A percentile compares a stretch with the other conserved stretches of the same genome.
Evolutionary conservation across 1,140 invertebrate genomes (phyloP).

Genomic region (Drosophila miranda): DNA sequence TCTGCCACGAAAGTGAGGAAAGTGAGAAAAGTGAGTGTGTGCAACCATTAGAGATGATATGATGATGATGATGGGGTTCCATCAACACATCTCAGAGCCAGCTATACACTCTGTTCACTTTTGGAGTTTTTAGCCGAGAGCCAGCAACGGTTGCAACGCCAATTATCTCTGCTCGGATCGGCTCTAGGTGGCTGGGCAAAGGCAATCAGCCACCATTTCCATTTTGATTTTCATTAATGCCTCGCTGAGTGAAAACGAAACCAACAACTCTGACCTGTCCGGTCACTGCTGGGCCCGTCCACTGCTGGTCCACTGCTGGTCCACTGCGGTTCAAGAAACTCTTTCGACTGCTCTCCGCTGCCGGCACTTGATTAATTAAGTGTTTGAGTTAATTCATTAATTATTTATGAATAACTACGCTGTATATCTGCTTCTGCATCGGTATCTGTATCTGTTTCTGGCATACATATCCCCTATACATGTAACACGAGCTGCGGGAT

Average conservation of each 20-base stretch:
- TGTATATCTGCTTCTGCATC: constrained; percentile 1
- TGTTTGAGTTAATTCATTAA: constrained; percentile 80
- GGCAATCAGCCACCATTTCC: constrained; percentile 44
- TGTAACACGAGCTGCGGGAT: too few species aligned
- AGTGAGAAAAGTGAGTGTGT: constrained; percentile 29
- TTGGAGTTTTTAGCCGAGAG: constrained; percentile 37
- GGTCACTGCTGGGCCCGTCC: constrained; percentile 15
- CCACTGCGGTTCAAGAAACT: constrained; percentile 49
- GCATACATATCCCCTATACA: background rate
- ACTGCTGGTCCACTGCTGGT: background rate
- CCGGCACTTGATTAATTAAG: constrained; percentile 64
- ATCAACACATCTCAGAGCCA: constrained; percentile 30
- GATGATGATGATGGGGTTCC: constrained; percentile 46
- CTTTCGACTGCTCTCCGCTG: constrained; percentile 8
- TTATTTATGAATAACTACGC: constrained; percentile 41
- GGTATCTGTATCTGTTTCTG: background rate
- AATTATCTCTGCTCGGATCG: constrained; percentile 51
- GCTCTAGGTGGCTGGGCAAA: constrained; percentile 34
- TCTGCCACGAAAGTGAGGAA: constrained; percentile 50
- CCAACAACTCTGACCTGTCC: constrained; percentile 1
- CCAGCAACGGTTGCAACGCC: constrained; percentile 57
- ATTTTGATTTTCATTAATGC: constrained; percentile 56
- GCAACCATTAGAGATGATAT: constrained; percentile 54
- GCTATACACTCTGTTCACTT: constrained; percentile 1
- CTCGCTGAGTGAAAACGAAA: constrained; percentile 43